Conservation (phyloP, 2,113 vertebrate genomes). For the Megatriorchis doriae region DNA sequence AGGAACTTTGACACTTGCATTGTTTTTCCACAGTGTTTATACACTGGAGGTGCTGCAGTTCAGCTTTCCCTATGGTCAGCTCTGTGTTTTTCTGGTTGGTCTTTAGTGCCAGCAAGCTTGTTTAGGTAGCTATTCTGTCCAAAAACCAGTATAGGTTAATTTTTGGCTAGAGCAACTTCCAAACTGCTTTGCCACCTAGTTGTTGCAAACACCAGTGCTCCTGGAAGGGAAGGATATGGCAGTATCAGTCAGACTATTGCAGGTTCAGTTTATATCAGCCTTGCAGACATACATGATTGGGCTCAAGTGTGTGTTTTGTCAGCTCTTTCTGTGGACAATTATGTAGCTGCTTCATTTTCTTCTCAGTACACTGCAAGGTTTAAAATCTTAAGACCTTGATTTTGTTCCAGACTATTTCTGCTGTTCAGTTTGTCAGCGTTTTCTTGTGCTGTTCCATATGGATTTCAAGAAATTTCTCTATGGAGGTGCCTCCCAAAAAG, state of each 20-base stretch:
- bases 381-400: neutral
- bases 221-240: neutral
- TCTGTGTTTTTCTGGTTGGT: neutral
- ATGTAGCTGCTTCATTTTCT: neutral
- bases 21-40: neutral
- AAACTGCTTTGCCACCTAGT: neutral
- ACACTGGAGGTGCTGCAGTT: neutral
- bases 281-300: neutral
- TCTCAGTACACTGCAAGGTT: neutral
- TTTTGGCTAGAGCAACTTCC: neutral
- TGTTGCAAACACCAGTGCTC: neutral
- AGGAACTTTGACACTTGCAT: neutral
- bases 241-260: neutral
- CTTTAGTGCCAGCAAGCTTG: neutral
- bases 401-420: neutral
- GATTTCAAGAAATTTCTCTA: neutral
- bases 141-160: neutral
- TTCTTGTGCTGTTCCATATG: neutral
- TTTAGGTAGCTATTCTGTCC: neutral
- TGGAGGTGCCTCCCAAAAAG: neutral
- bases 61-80: neutral
- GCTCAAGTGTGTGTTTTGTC: neutral
- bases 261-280: neutral
- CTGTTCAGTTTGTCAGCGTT: neutral
- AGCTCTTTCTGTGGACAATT: neutral